A percentile compares a stretch with the other conserved stretches of the same genome.
Conservation (phyloP, 1,140 invertebrate species). For the Euura lappo region DNA sequence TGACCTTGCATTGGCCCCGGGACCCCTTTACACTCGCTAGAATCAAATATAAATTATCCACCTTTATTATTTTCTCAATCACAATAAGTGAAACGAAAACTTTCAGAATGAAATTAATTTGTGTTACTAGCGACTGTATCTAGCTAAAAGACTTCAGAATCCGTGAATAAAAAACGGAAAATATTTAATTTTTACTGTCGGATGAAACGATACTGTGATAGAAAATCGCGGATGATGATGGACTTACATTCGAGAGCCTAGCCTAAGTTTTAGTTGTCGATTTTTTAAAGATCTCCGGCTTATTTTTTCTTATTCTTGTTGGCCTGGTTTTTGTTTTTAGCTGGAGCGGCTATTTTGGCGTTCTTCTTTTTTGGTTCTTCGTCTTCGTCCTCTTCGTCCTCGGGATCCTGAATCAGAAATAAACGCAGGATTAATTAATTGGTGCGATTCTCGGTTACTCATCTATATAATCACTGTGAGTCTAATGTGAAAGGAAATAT, state of each 20-base stretch:
- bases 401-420: constrained; percentile 47
- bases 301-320: constrained; percentile 61
- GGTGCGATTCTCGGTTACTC: not conserved
- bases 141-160: not conserved
- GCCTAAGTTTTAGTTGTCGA: constrained; percentile 35
- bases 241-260: constrained; percentile 54
- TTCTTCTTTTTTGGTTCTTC: constrained; percentile 59
- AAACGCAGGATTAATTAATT: constrained; percentile 16
- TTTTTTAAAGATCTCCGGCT: constrained; percentile 25
- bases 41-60: not conserved
- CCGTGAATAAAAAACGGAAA: not conserved
- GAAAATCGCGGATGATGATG: constrained; percentile 51
- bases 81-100: no score
- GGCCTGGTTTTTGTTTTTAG: constrained; percentile 57
- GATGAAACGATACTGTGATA: constrained; percentile 45
- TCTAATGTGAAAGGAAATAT: not conserved
- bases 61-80: no score
- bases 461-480: not conserved
- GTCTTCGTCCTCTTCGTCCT: constrained; percentile 57
- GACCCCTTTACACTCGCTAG: not conserved
- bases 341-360: constrained; percentile 44
- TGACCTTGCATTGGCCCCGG: not conserved
- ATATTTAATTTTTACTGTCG: constrained; percentile 29
- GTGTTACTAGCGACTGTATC: not conserved
- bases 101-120: no score